phyloP scores from a whole-genome alignment of 2,888 invertebrate genomes.

The Rotaria macrura region DNA sequence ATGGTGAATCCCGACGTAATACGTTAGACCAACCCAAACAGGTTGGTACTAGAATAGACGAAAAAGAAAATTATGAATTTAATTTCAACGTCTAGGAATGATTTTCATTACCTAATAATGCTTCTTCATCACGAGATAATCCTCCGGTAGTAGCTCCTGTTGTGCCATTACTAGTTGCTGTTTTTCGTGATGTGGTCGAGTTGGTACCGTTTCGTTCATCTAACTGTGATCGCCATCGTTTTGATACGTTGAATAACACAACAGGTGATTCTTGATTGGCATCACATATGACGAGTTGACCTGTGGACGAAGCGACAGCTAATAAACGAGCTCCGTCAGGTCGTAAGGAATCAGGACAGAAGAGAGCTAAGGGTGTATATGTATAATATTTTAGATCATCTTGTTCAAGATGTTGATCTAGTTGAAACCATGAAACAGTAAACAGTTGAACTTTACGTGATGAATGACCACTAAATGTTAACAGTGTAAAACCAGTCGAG shows the following conservation, averaged over 20 bases:
- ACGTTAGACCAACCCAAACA: conserved; percentile 3
- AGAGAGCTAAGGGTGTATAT: not conserved
- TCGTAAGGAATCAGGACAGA: not conserved
- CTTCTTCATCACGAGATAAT: conserved; percentile 19
- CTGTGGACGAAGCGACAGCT: conserved; percentile 13
- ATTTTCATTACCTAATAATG: not conserved
- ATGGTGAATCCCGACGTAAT: conserved; percentile 16
- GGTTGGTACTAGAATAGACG: not conserved
- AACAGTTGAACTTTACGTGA: conserved; percentile 19
- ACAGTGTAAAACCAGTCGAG: conserved; percentile 12
- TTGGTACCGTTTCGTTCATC: not conserved
- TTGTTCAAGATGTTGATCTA: conserved; percentile 18
- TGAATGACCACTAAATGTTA: conserved; percentile 18
- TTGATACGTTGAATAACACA: not conserved
- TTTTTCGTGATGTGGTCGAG: not conserved
- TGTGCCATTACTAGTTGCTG: not conserved
- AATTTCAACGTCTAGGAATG: not conserved
- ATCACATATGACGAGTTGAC: conserved; percentile 20
- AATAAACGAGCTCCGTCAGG: conserved; percentile 11
- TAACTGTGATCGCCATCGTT: conserved; percentile 14
- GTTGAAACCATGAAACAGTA: conserved; percentile 20
- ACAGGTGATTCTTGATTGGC: conserved; percentile 20
- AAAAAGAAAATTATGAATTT: not conserved
- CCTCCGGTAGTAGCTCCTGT: not conserved
- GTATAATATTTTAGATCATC: conserved; percentile 15